Evolutionary conservation across 2,888 invertebrate genomes (phyloP).

Genomic region (Axea sp.): DNA sequence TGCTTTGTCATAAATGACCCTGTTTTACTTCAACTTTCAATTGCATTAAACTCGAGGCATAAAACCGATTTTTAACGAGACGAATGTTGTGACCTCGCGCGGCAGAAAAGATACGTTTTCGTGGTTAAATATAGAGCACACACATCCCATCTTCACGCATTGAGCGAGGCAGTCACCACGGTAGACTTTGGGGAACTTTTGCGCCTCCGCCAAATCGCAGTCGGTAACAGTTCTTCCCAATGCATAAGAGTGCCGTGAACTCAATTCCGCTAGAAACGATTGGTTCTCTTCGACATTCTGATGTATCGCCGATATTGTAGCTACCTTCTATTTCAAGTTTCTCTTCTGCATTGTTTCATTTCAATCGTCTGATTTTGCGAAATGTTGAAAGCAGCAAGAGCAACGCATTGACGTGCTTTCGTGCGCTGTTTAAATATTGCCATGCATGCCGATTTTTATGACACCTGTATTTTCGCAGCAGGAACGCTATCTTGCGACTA

Average conservation of each 20-base stretch:
- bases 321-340: slow-evolving; percentile 71
- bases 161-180: slow-evolving; percentile 65
- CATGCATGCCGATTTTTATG: too few species aligned
- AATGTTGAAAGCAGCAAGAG: slow-evolving; percentile 4
- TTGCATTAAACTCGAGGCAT: too few species aligned
- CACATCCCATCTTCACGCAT: slow-evolving; percentile 28
- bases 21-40: too few species aligned
- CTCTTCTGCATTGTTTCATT: slow-evolving; percentile 60
- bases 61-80: slow-evolving; percentile 1
- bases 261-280: slow-evolving; percentile 72
- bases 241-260: slow-evolving; percentile 69
- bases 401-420: neutral
- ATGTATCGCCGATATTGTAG: slow-evolving; percentile 76
- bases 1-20: too few species aligned
- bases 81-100: slow-evolving; percentile 10
- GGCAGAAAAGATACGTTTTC: slow-evolving; percentile 13
- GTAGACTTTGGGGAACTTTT: slow-evolving; percentile 71
- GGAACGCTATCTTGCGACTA: too few species aligned
- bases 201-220: slow-evolving; percentile 72
- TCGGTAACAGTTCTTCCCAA: slow-evolving; percentile 73
- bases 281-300: slow-evolving; percentile 73
- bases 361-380: slow-evolving; percentile 43
- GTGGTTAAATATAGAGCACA: slow-evolving; percentile 38
- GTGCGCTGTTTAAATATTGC: slow-evolving; percentile 1
- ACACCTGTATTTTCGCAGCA: too few species aligned